Conservation (phyloP, 2,113 vertebrate species). For the Pelmatolapia mariae region DNA sequence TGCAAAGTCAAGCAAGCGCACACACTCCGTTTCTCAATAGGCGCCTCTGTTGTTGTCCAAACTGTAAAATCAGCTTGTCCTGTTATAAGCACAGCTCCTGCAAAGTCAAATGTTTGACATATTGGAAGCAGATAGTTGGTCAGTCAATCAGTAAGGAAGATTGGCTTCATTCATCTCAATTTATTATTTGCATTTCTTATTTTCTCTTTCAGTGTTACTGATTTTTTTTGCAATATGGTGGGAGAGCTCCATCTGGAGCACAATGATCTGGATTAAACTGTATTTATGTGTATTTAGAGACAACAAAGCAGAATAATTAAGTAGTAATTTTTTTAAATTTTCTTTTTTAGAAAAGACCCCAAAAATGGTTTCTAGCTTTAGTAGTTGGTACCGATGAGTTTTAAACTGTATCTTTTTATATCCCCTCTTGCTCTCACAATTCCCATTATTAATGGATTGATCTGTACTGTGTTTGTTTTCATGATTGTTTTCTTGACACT, state of each 20-base stretch:
- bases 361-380: neutral
- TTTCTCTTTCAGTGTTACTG: neutral
- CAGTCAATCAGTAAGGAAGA: neutral
- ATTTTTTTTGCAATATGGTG: neutral
- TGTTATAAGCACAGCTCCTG: neutral
- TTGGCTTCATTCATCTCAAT: neutral
- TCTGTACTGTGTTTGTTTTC: neutral
- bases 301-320: neutral
- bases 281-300: neutral
- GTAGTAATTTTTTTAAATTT: neutral
- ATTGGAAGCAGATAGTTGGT: neutral
- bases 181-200: neutral
- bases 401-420: neutral
- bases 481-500: neutral
- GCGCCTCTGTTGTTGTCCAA: conserved; percentile 12
- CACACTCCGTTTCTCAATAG: neutral
- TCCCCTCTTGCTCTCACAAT: neutral
- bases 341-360: neutral
- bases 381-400: neutral
- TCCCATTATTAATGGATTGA: neutral
- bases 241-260: neutral
- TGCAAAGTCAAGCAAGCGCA: neutral
- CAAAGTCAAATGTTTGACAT: conserved; percentile 16
- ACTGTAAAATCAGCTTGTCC: conserved; percentile 2
- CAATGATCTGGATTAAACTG: neutral